Conservation (phyloP, 2,888 invertebrate species). For the Pilophorus perplexus region DNA sequence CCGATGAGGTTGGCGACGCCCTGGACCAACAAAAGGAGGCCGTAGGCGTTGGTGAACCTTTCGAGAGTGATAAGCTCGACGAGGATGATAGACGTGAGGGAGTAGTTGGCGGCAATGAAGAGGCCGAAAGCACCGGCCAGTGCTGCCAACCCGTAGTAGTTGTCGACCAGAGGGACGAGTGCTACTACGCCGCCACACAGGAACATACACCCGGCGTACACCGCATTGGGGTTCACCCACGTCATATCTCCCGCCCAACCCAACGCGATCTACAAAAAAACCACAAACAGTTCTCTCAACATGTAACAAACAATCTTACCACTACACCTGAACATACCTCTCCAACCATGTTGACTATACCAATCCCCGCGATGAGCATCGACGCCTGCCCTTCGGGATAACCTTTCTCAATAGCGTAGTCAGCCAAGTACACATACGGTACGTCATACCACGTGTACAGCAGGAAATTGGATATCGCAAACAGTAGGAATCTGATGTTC, state of each 20-base stretch:
- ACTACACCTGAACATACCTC: too few relatives aligned
- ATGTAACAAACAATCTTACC: too few relatives aligned
- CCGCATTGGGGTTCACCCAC: slow-evolving; percentile 70
- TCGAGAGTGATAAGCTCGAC: slow-evolving; percentile 87
- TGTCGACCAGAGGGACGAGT: slow-evolving; percentile 63
- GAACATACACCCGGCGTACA: slow-evolving; percentile 79
- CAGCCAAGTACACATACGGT: slow-evolving; percentile 86
- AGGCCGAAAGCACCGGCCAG: slow-evolving; percentile 80
- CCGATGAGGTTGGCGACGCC: slow-evolving; percentile 87
- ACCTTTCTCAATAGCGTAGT: slow-evolving; percentile 71
- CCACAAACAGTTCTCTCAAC: too few relatives aligned
- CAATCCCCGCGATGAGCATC: slow-evolving; percentile 81
- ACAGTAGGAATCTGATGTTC: slow-evolving; percentile 71
- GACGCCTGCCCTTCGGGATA: slow-evolving; percentile 71
- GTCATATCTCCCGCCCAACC: slow-evolving; percentile 85
- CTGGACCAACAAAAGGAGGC: slow-evolving; percentile 79
- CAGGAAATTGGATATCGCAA: slow-evolving; percentile 83
- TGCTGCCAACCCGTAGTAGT: slow-evolving; percentile 61
- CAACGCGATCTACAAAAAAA: slow-evolving; percentile 64
- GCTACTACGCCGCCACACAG: slow-evolving; percentile 67
- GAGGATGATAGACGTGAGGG: slow-evolving; percentile 83
- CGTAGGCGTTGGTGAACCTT: slow-evolving; percentile 88
- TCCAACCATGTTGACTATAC: slow-evolving; percentile 83
- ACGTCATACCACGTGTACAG: slow-evolving; percentile 92
- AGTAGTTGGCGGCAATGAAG: slow-evolving; percentile 88